phyloP scores from a whole-genome alignment of 2,888 invertebrate species.

The Luperina nickerlii region DNA sequence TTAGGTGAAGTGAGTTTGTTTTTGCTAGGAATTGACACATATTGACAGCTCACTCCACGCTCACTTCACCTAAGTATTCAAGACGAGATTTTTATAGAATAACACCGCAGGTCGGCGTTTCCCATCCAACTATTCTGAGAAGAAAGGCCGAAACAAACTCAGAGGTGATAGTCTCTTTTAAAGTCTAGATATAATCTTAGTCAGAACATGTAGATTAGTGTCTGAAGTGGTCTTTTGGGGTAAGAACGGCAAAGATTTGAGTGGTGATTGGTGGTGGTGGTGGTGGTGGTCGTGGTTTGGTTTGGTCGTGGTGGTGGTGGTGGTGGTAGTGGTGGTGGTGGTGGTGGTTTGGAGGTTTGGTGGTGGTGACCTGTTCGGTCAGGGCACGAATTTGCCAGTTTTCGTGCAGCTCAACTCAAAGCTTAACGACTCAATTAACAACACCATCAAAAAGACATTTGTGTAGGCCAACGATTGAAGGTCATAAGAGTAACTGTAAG shows the following conservation, averaged over 20 bases:
- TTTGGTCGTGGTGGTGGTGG: no score
- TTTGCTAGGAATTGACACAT: no score
- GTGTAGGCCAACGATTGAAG: background rate
- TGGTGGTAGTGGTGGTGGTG: no score
- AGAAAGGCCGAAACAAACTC: background rate
- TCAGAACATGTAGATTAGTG: background rate
- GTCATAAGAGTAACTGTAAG: background rate
- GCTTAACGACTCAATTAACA: background rate
- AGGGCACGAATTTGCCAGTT: background rate
- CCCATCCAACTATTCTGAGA: background rate
- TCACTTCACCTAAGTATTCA: no score
- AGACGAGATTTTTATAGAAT: no score
- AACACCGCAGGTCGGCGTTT: background rate
- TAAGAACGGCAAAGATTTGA: background rate
- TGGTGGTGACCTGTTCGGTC: background rate
- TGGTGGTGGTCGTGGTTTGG: no score
- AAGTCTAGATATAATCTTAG: background rate
- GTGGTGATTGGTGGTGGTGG: background rate
- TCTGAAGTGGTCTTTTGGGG: background rate
- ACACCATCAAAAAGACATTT: background rate
- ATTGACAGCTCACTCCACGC: no score
- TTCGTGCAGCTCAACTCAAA: background rate
- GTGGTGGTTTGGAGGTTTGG: no score
- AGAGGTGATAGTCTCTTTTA: background rate
- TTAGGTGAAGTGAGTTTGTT: no score